These are phyloP conservation scores for Thripadectes ignobilis DNA, from an alignment of 2,797 vertebrate genomes.

Conservation along the genomic window DNA sequence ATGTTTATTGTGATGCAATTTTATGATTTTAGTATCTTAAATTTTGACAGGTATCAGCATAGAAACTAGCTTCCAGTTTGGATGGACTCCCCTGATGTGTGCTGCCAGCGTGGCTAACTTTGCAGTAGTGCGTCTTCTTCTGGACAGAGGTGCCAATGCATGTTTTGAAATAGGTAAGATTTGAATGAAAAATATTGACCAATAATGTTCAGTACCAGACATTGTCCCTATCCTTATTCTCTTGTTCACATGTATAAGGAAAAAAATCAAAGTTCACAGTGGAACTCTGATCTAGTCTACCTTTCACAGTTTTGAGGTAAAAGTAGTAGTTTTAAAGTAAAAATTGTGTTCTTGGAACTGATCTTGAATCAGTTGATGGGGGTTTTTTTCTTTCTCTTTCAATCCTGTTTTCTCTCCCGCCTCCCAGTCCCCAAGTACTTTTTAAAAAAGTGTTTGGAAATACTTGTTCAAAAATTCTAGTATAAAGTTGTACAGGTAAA, in stretches of 20 bases:
- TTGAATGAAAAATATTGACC: neutral
- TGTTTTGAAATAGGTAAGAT: constrained; percentile 90
- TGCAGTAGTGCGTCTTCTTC: constrained; percentile 82
- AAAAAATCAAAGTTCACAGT: neutral
- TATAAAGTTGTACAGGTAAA: neutral
- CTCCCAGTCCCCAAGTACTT: neutral
- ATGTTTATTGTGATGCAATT: neutral
- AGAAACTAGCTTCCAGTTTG: constrained; percentile 85
- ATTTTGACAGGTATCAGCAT: constrained; percentile 83
- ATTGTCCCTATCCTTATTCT: neutral
- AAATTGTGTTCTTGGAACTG: neutral
- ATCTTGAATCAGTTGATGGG: neutral
- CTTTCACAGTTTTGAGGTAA: neutral
- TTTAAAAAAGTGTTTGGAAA: neutral
- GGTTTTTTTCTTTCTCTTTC: neutral
- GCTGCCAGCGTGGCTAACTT: constrained; percentile 84
- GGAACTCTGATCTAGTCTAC: neutral
- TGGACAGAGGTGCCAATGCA: constrained; percentile 90
- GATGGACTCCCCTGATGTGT: constrained; percentile 93
- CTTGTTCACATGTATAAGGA: neutral
- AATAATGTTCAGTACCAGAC: neutral
- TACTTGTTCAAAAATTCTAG: neutral
- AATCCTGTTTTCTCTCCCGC: neutral
- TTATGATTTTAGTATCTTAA: neutral
- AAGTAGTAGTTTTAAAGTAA: neutral